Percentiles rank a stretch among this genome's conserved stretches.
Conservation (phyloP, 2,888 invertebrate species). For the Beris chalybata region DNA sequence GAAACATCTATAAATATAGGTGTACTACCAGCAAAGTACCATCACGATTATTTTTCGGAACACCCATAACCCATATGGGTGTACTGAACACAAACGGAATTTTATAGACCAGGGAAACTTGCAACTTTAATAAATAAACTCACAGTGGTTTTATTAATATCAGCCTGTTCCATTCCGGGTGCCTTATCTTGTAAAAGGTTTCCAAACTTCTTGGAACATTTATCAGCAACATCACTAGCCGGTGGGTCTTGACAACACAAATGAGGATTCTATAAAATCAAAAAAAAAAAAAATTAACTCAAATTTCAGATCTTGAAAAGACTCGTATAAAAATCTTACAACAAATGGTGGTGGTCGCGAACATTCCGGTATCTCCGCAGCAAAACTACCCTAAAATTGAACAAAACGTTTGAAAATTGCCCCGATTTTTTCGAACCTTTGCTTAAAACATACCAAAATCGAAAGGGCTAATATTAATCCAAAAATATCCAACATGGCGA, state of each 20-base stretch:
- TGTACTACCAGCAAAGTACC: not conserved
- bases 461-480: no score
- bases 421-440: no score
- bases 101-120: no score
- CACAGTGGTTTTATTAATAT: slow-evolving; percentile 16
- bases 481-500: no score
- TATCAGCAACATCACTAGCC: slow-evolving; percentile 47
- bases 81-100: no score
- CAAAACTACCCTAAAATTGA: slow-evolving; percentile 29
- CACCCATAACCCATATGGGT: no score
- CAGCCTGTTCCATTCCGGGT: slow-evolving; percentile 18
- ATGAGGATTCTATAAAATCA: slow-evolving; percentile 47
- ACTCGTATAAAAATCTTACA: slow-evolving; percentile 42
- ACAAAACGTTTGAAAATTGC: not conserved
- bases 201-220: slow-evolving; percentile 48
- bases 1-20: not conserved
- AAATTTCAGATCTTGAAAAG: not conserved
- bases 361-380: slow-evolving; percentile 46
- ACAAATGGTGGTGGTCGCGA: slow-evolving; percentile 51
- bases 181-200: slow-evolving; percentile 40
- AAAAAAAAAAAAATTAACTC: slow-evolving; percentile 9
- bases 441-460: no score
- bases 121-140: not conserved
- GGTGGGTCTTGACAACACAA: slow-evolving; percentile 51
- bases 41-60: not conserved